Conservation (phyloP, 2,797 vertebrate genomes). For the Eleutherodactylus coqui region DNA sequence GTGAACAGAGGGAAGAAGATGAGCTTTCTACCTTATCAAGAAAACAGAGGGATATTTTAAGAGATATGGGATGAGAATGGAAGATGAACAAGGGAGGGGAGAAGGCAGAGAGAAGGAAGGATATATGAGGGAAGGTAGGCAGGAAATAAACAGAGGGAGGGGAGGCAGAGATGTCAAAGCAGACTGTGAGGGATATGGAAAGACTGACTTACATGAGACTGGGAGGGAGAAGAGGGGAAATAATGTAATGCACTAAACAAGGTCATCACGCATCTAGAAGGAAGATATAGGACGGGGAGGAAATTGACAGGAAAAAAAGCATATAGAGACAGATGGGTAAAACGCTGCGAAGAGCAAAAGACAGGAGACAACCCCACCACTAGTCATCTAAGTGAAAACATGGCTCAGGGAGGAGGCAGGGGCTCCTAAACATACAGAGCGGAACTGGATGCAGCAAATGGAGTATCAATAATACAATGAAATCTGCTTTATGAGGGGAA, state of each 20-base stretch:
- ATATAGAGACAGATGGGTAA: constrained; percentile 14
- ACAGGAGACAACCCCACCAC: background rate
- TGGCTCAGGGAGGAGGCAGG: background rate
- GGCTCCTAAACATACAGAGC: background rate
- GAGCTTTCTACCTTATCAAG: background rate
- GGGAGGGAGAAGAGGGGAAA: constrained; percentile 14
- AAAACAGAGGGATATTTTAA: background rate
- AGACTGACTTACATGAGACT: constrained; percentile 21
- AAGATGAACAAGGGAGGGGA: background rate
- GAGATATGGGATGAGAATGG: background rate
- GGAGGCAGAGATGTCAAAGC: constrained; percentile 32
- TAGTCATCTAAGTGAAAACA: background rate
- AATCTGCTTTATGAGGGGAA: background rate
- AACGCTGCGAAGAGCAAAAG: background rate
- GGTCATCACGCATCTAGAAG: constrained; percentile 31
- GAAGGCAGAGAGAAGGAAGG: constrained; percentile 8
- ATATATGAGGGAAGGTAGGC: constrained; percentile 28
- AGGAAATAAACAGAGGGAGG: constrained; percentile 31
- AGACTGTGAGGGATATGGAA: constrained; percentile 16
- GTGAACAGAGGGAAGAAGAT: background rate
- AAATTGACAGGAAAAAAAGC: background rate
- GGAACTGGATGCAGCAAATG: background rate
- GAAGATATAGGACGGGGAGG: constrained; percentile 1
- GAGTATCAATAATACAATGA: constrained; percentile 9
- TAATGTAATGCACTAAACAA: constrained; percentile 44